Evolutionary conservation across 2,888 invertebrate species (phyloP).

Genomic region (Galerucella pusilla): DNA sequence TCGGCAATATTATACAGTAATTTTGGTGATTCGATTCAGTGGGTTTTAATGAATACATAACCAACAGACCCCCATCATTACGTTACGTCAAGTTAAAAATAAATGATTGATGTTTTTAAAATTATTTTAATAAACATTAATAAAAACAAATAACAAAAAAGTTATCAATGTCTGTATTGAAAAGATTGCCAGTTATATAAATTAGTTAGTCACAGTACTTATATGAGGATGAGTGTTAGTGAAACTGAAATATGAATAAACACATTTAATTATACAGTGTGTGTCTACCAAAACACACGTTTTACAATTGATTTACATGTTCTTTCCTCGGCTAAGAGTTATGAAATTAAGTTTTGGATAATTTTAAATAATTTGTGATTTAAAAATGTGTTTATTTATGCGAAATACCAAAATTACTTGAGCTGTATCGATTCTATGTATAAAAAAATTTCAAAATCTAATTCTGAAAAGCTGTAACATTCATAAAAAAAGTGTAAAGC

Average conservation of each 20-base stretch:
- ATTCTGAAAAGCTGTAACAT: conserved; percentile 14
- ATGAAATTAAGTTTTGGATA: too few species aligned
- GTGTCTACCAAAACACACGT: neutral
- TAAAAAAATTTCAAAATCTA: conserved; percentile 11
- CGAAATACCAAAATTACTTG: conserved; percentile 42
- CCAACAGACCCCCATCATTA: neutral
- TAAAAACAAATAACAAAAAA: neutral
- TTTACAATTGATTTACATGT: too few species aligned
- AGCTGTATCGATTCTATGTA: conserved; percentile 18
- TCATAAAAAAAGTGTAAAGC: conserved; percentile 11
- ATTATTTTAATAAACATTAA: neutral
- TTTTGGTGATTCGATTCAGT: conserved; percentile 36
- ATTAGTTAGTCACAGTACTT: neutral
- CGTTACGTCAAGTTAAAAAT: neutral
- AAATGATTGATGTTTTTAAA: conserved; percentile 1
- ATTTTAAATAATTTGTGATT: too few species aligned
- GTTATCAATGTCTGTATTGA: neutral
- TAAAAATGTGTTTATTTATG: conserved; percentile 28
- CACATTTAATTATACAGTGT: neutral
- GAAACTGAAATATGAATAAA: neutral
- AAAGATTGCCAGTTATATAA: neutral
- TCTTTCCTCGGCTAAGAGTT: too few species aligned
- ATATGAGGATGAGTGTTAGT: conserved; percentile 11
- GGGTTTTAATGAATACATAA: neutral
- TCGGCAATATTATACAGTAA: conserved; percentile 35